Conservation (phyloP, 1,140 invertebrate species). For the Pachypeltis micranthus region DNA sequence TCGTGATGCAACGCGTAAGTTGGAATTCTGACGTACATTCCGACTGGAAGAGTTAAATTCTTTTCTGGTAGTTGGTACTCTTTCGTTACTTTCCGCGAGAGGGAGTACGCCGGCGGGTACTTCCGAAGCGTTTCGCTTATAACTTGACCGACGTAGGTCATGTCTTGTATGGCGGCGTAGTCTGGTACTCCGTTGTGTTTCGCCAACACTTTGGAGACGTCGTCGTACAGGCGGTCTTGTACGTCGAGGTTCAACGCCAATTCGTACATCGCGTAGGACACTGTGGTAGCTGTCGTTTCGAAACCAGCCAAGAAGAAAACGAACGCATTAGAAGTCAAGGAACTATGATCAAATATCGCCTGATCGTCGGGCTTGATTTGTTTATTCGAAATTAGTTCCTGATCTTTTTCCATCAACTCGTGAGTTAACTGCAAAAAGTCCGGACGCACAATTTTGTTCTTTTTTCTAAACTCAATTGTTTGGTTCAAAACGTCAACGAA, state of each 20-base stretch:
- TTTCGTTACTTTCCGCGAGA: too few relatives aligned
- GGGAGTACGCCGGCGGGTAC: too few relatives aligned
- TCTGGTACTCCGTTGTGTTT: too few relatives aligned
- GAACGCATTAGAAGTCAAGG: slow-evolving; percentile 39
- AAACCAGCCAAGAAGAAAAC: slow-evolving; percentile 54
- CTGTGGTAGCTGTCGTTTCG: slow-evolving; percentile 51
- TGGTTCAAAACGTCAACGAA: slow-evolving; percentile 36
- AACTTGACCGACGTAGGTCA: too few relatives aligned
- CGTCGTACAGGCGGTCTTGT: slow-evolving; percentile 45
- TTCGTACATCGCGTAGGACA: slow-evolving; percentile 46
- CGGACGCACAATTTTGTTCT: slow-evolving; percentile 34
- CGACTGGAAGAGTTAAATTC: too few relatives aligned
- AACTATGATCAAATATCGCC: background rate
- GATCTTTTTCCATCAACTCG: slow-evolving; percentile 31
- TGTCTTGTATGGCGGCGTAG: too few relatives aligned
- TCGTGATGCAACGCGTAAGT: slow-evolving; percentile 35
- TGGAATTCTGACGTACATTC: too few relatives aligned
- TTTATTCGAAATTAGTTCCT: slow-evolving; percentile 16
- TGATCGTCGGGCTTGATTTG: too few relatives aligned
- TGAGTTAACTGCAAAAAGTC: slow-evolving; percentile 44
- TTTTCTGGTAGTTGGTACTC: too few relatives aligned
- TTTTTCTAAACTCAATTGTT: slow-evolving; percentile 37
- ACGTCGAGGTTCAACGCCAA: slow-evolving; percentile 48
- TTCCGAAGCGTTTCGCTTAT: too few relatives aligned
- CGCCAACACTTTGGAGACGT: too few relatives aligned